Evolutionary conservation across 2,888 invertebrate species (phyloP).

Genomic region (Caenorhabditis imperialis): DNA sequence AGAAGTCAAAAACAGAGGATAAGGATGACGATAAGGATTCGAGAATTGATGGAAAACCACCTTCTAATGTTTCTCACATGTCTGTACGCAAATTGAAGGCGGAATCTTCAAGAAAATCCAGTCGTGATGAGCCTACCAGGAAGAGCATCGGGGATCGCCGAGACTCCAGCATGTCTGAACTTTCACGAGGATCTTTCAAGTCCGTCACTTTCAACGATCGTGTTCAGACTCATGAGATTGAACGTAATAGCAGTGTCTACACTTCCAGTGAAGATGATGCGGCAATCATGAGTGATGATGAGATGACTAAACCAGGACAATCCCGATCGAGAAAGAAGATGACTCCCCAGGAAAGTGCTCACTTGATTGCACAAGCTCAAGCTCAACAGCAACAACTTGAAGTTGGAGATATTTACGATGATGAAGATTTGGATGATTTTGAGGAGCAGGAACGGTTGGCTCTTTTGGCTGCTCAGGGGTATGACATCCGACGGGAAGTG

Average conservation of each 20-base stretch:
- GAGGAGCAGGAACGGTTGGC: constrained; percentile 61
- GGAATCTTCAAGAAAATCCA: constrained; percentile 9
- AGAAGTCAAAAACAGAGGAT: constrained; percentile 9
- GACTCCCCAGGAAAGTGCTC: constrained; percentile 33
- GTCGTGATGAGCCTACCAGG: constrained; percentile 27
- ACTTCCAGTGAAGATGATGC: constrained; percentile 63
- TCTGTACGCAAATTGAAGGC: constrained; percentile 31
- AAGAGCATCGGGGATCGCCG: constrained; percentile 61
- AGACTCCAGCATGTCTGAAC: constrained; percentile 66
- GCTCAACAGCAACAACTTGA: constrained; percentile 14
- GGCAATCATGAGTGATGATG: constrained; percentile 67
- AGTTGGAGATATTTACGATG: constrained; percentile 46
- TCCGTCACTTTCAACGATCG: constrained; percentile 69
- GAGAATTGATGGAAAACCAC: constrained; percentile 5
- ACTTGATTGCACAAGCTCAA: background rate
- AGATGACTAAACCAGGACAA: constrained; percentile 53
- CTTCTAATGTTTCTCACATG: constrained; percentile 14
- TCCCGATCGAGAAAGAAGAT: constrained; percentile 43
- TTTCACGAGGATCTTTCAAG: constrained; percentile 61
- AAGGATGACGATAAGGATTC: constrained; percentile 2
- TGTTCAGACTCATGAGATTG: constrained; percentile 66
- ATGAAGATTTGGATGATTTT: constrained; percentile 63
- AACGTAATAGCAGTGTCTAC: constrained; percentile 52
- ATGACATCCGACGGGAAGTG: constrained; percentile 19
- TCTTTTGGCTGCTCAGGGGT: constrained; percentile 41